Evolutionary conservation across 2,888 invertebrate genomes (phyloP), one percentile per base, ranked within the genome.

Genomic region (Drymonia ruficornis): DNA sequence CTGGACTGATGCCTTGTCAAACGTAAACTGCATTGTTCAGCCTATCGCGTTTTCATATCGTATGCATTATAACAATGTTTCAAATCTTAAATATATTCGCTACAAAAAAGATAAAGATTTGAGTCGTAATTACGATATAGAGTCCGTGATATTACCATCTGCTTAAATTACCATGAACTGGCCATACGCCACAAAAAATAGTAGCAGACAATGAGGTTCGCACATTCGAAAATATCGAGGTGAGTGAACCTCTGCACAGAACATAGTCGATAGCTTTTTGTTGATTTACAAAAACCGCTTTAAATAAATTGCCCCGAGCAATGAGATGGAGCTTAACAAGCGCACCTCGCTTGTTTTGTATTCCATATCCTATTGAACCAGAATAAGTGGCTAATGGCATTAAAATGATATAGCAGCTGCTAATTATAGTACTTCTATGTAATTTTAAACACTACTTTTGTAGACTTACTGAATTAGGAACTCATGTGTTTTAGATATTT

Each of bases 171-270:
- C 79, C 75, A 81, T 78, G 78, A 83, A 81, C 82, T 81, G 80
- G 80, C 83, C 84, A 86, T 87, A 87, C 81, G 81, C 80, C 80
- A 86, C 85, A 89, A 90, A 89, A 90, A 89, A 87, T 80, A 73
- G 71, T 71, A 77, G 72, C 82, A 86, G 86, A 87, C 89, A 88
- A 89, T 86, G 89, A 88, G 85, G 80, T 87, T 86, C 86, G 88
- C 89, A 89, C 87, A 89, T 90, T 88, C 82, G 81, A 83, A 86
- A 86, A 82, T 79, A 80, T 82, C 70, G 86, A 86, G 91, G 90
- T 91, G 82, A 86, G 60, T 91, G 91, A 89, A 87, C 90, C 81
- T 70, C 65, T 68, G 60, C 75, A 81, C 76, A 78, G 78, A 83
- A 75, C 79, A 78, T 82, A 83, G 84, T 78, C 83, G 70, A 86